These are phyloP conservation scores for Sesia bembeciformis DNA, from an alignment of 2,888 invertebrate genomes.

Conservation along the genomic window DNA sequence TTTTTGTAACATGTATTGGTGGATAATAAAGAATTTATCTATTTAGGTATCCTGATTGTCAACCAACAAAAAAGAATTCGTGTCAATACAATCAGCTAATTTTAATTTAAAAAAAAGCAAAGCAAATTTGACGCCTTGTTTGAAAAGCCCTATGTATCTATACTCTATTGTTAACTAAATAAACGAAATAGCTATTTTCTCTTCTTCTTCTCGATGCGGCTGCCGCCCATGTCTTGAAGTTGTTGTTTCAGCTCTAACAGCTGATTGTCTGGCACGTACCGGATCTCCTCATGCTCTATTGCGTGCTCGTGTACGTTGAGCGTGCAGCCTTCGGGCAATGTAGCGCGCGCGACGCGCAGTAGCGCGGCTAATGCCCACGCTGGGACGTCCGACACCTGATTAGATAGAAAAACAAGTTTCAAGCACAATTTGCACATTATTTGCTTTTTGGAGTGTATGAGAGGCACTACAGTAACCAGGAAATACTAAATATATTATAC, in stretches of 20 bases:
- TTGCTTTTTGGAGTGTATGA: neutral
- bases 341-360: slow-evolving; percentile 81
- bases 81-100: too few relatives aligned
- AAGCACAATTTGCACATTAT: neutral
- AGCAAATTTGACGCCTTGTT: too few relatives aligned
- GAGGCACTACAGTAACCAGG: too few relatives aligned
- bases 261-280: slow-evolving; percentile 89
- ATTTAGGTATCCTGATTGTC: too few relatives aligned
- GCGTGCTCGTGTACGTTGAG: slow-evolving; percentile 80
- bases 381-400: slow-evolving; percentile 75
- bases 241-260: slow-evolving; percentile 83
- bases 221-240: slow-evolving; percentile 79
- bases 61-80: too few relatives aligned
- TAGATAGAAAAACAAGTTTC: neutral
- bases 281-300: slow-evolving; percentile 78
- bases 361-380: slow-evolving; percentile 80
- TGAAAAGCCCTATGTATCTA: too few relatives aligned
- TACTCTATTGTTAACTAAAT: too few relatives aligned
- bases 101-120: too few relatives aligned
- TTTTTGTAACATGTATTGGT: too few relatives aligned
- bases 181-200: slow-evolving; percentile 22
- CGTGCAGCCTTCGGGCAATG: slow-evolving; percentile 85
- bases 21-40: too few relatives aligned
- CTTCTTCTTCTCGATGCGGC: slow-evolving; percentile 58
- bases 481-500: too few relatives aligned